Conservation (phyloP, 1,140 invertebrate genomes). For the Drosophila neocordata region DNA sequence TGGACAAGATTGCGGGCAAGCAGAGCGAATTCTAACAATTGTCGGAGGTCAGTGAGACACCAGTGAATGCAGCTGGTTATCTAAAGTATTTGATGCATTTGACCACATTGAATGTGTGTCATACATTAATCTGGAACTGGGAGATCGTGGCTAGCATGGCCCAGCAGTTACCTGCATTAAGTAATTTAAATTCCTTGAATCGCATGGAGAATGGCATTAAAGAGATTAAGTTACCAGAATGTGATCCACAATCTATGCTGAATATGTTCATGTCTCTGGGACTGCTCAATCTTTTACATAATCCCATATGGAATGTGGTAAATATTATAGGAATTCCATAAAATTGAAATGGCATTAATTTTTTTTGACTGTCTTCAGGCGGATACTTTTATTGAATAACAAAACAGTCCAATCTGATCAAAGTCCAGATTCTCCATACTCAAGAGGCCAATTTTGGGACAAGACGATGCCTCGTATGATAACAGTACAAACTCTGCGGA, state of each 20-base stretch:
- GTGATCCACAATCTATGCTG: slow-evolving; percentile 66
- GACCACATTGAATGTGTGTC: slow-evolving; percentile 90
- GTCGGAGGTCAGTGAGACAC: slow-evolving; percentile 87
- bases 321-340: background rate
- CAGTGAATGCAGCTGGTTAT: slow-evolving; percentile 87
- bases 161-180: slow-evolving; percentile 87
- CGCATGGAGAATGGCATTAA: slow-evolving; percentile 88
- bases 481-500: slow-evolving; percentile 90
- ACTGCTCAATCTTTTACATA: slow-evolving; percentile 69
- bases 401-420: slow-evolving; percentile 86
- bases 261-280: slow-evolving; percentile 70
- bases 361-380: slow-evolving; percentile 21
- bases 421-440: slow-evolving; percentile 86
- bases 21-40: slow-evolving; percentile 91
- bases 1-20: slow-evolving; percentile 91
- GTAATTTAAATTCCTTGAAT: slow-evolving; percentile 87
- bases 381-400: slow-evolving; percentile 87
- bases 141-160: slow-evolving; percentile 88
- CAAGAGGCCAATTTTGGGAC: slow-evolving; percentile 84
- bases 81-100: slow-evolving; percentile 89
- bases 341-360: background rate
- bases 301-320: slow-evolving; percentile 81
- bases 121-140: slow-evolving; percentile 93
- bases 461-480: slow-evolving; percentile 91
- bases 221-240: slow-evolving; percentile 83